phyloP scores from a whole-genome alignment of 2,888 invertebrate genomes.

The Ophioninae sp. region DNA sequence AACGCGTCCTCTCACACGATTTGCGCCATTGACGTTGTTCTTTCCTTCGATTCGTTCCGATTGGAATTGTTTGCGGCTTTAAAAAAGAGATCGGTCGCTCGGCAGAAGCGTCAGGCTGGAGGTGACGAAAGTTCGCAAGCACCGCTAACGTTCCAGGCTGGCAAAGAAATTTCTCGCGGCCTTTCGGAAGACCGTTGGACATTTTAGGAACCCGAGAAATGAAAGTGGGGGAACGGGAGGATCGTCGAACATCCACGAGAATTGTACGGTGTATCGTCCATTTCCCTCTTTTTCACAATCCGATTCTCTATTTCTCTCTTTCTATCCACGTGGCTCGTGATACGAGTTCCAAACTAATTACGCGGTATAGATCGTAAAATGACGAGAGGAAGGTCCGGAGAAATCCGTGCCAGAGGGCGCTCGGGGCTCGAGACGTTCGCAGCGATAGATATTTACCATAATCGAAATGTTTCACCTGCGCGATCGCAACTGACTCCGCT shows the following conservation, averaged over 20 bases:
- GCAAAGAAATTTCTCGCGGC: constrained; percentile 3
- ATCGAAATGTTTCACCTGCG: constrained; percentile 34
- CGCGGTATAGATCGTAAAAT: constrained; percentile 63
- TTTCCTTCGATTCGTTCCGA: too few relatives aligned
- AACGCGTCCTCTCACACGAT: too few relatives aligned
- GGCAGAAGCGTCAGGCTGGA: not conserved
- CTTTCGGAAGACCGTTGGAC: constrained; percentile 23
- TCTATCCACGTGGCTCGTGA: constrained; percentile 52
- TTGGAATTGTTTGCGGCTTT: not conserved
- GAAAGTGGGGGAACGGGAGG: constrained; percentile 21
- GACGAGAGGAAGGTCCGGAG: constrained; percentile 49
- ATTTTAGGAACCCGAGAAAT: constrained; percentile 28
- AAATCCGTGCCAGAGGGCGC: constrained; percentile 41
- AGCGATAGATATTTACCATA: constrained; percentile 42
- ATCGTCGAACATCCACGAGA: constrained; percentile 31
- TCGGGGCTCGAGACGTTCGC: constrained; percentile 37
- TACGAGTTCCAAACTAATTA: constrained; percentile 64
- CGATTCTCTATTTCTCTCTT: not conserved
- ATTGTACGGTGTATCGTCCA: constrained; percentile 39
- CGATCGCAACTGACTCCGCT: constrained; percentile 15
- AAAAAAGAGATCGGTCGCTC: not conserved
- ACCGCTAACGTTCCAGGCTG: constrained; percentile 28
- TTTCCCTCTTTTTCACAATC: constrained; percentile 20
- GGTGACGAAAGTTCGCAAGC: constrained; percentile 38
- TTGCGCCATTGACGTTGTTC: too few relatives aligned